A percentile compares a stretch with the other conserved stretches of the same genome.
These are phyloP conservation scores for Lasiommata megera DNA, from an alignment of 2,888 invertebrate species.

Conservation along the genomic window DNA sequence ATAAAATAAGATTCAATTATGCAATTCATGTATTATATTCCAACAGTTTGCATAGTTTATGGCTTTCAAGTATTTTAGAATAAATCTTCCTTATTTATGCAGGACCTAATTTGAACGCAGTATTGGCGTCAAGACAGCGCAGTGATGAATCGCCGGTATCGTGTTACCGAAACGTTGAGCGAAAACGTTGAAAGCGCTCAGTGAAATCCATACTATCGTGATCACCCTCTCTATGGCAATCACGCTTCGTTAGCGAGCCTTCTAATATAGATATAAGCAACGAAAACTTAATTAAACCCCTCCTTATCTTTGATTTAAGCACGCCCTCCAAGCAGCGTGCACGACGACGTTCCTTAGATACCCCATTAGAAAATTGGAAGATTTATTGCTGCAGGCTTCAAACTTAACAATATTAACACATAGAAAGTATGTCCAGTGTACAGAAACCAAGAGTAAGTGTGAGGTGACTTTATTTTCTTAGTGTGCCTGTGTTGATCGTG, in stretches of 20 bases:
- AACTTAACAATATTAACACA: neutral
- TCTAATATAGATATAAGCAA: constrained; percentile 78
- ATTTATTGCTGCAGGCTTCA: neutral
- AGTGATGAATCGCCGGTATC: constrained; percentile 18
- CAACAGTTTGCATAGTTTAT: no score
- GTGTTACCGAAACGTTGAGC: neutral
- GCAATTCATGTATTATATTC: no score
- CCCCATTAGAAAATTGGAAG: constrained; percentile 1
- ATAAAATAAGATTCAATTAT: no score
- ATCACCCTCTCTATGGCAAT: constrained; percentile 62
- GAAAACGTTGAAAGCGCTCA: no score
- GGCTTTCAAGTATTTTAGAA: no score
- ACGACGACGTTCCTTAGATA: neutral
- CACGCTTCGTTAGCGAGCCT: constrained; percentile 60
- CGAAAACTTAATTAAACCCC: constrained; percentile 73
- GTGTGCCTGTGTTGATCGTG: no score
- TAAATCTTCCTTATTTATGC: no score
- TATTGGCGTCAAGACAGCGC: constrained; percentile 11
- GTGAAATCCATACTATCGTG: constrained; percentile 42
- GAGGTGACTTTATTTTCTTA: no score
- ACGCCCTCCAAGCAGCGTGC: constrained; percentile 8
- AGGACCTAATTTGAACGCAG: neutral
- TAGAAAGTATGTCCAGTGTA: neutral
- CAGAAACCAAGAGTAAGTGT: no score
- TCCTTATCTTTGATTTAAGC: constrained; percentile 51